Conservation (phyloP, 2,113 vertebrate species). For the Carlito syrichta region DNA sequence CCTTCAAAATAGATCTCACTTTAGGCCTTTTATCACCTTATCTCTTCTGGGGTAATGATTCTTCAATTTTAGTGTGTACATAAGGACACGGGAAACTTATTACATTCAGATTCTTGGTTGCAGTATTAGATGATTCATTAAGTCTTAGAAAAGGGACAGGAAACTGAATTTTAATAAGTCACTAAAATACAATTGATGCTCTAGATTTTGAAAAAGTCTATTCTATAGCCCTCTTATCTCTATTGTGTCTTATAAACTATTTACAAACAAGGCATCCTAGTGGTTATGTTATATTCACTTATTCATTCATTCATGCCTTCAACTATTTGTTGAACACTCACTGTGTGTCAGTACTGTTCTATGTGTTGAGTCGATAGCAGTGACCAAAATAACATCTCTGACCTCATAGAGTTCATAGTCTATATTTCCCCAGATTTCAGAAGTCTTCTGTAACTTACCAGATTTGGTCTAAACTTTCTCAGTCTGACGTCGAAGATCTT, state of each 20-base stretch:
- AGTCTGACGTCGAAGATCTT: neutral
- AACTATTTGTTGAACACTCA: neutral
- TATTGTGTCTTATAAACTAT: neutral
- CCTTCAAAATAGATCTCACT: neutral
- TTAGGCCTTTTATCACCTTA: neutral
- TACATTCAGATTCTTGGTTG: neutral
- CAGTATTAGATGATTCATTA: neutral
- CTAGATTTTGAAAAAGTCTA: neutral
- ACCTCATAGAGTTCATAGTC: neutral
- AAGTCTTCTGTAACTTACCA: neutral
- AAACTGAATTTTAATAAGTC: constrained; percentile 21
- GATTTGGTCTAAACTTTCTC: neutral
- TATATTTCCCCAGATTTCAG: neutral
- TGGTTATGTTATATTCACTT: neutral
- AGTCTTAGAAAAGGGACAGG: neutral
- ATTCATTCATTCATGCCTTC: neutral
- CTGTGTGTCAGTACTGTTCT: neutral
- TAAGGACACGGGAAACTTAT: neutral
- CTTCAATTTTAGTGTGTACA: neutral
- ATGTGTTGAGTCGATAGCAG: neutral
- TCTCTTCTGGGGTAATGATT: neutral
- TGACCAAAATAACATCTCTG: neutral
- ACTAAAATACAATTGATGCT: neutral
- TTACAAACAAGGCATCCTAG: constrained; percentile 2
- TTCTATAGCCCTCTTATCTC: neutral